Conservation (phyloP, 2,888 invertebrate genomes). For the Lasius fuliginosus region DNA sequence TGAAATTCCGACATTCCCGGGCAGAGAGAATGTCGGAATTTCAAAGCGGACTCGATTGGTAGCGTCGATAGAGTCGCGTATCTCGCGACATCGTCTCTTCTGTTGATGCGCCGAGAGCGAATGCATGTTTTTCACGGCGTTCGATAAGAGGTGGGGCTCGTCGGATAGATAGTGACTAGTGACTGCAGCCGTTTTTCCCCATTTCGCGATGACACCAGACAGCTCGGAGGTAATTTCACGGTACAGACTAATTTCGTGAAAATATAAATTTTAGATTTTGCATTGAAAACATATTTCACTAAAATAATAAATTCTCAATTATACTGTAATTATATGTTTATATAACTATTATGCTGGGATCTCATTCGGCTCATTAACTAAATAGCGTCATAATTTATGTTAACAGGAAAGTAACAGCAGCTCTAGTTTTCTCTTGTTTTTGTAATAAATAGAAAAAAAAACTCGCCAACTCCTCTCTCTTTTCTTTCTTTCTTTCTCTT, state of each 20-base stretch:
- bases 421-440: slow-evolving; percentile 6
- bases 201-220: slow-evolving; percentile 14
- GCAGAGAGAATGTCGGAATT: slow-evolving; percentile 20
- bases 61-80: slow-evolving; percentile 37
- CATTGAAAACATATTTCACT: slow-evolving; percentile 17
- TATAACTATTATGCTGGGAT: not conserved
- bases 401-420: slow-evolving; percentile 1
- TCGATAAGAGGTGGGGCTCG: slow-evolving; percentile 32
- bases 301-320: slow-evolving; percentile 14
- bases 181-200: slow-evolving; percentile 7
- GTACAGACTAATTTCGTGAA: slow-evolving; percentile 6
- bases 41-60: slow-evolving; percentile 38
- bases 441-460: slow-evolving; percentile 17
- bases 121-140: slow-evolving; percentile 40
- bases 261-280: slow-evolving; percentile 29
- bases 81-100: slow-evolving; percentile 40
- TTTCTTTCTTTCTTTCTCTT: not conserved
- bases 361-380: slow-evolving; percentile 27
- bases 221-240: slow-evolving; percentile 15
- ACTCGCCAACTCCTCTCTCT: not conserved
- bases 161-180: slow-evolving; percentile 1
- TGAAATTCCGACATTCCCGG: not conserved
- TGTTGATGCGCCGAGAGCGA: slow-evolving; percentile 41
- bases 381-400: slow-evolving; percentile 30
- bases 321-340: slow-evolving; percentile 19